phyloP scores from a whole-genome alignment of 2,113 vertebrate genomes.

The Ochotona curzoniae region DNA sequence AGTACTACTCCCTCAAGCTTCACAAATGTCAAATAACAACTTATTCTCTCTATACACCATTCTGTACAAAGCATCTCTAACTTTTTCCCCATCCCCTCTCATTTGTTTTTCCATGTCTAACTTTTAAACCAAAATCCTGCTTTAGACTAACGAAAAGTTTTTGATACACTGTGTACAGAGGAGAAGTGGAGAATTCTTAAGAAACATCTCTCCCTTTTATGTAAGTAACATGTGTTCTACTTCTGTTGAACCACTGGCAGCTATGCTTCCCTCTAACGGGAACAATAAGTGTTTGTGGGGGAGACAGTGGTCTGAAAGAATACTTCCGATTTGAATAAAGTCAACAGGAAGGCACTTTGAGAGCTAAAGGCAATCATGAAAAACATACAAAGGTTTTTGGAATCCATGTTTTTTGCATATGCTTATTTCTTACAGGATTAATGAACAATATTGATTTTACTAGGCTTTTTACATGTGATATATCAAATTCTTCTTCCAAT shows the following conservation, averaged over 20 bases:
- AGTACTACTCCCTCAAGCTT: neutral
- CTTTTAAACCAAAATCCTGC: neutral
- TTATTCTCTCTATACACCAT: neutral
- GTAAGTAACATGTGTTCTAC: neutral
- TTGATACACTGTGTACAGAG: neutral
- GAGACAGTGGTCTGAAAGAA: neutral
- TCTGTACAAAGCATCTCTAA: neutral
- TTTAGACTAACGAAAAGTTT: neutral
- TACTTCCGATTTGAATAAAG: neutral
- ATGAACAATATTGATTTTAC: neutral
- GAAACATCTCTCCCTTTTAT: neutral
- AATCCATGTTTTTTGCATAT: neutral
- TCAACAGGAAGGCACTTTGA: neutral
- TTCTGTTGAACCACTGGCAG: neutral
- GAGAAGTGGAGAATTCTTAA: neutral
- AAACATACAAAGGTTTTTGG: neutral
- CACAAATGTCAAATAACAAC: neutral
- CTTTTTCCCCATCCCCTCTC: neutral
- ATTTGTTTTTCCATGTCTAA: no score
- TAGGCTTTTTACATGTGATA: neutral
- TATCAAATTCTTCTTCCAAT: neutral
- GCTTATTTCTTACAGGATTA: neutral
- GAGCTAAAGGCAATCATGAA: neutral
- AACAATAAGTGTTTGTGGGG: neutral
- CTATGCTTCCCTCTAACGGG: neutral